Evolutionary conservation across 2,797 vertebrate species (phyloP), one percentile per base, ranked within the genome.

Genomic region (Esox masquinongy): DNA sequence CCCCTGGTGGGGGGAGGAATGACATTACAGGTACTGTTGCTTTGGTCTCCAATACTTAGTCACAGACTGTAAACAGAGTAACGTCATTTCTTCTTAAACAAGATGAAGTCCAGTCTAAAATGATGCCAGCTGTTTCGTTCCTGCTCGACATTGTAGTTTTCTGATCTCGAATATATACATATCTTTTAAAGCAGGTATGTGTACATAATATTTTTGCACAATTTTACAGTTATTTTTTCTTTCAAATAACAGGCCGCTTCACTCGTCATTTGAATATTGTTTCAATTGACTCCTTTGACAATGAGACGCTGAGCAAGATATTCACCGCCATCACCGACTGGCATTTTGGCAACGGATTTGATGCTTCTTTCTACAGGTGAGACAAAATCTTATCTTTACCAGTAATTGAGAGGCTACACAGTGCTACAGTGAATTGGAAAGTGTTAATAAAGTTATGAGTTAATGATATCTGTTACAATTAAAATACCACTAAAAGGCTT

Each of bases 1-100:
- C 96, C n/a, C 97, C 97, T 63, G 97, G 97, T 78, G 96, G 97
- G 78, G 97, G 96, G 77, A 96, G 95, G 78, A 98, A 95, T 85
- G 94, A 97, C 83, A 96, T 99, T 68, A 95, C 97, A 91, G 96
- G 97, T 99, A 90, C 31, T 29, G 2, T 56, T 22, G 17, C 19
- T n/a, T n/a, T 19, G 51, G 5, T 9, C 19, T 56, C 7, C 7
- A 22, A 19, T 56, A 22, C 53, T 56, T 19, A 8, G 50, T 53
- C 4, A 0, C 19, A 19, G 17, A 17, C 50, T 17, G 17, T 53
- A 53, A 53, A 19, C 17, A 53, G 16, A 53, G 7, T 19, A 53
- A 53, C 7, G 6, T 22, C 2, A 2, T 56, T 22, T n/a, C 53
- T 56, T 56, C 17, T 56, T 56, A n/a, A 56, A 56, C n/a, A 56